These are phyloP conservation scores for Scaptomyza tumidula DNA, from an alignment of 2,888 invertebrate species.

Conservation along the genomic window DNA sequence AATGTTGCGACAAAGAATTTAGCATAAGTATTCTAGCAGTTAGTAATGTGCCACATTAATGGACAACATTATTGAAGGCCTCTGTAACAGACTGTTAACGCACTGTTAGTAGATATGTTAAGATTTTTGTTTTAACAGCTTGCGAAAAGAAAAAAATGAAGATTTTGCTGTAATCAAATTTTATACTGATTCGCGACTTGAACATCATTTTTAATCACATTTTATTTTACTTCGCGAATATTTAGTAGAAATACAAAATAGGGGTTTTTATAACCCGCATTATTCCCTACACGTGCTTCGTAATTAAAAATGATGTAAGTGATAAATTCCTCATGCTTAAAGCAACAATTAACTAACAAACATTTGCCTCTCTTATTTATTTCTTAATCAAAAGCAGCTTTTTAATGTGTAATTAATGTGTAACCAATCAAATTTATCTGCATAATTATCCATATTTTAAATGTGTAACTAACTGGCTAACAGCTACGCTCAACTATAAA, in stretches of 20 bases:
- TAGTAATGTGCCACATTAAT: slow-evolving; percentile 25
- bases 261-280: not conserved
- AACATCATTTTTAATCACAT: not conserved
- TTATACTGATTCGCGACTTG: not conserved
- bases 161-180: not conserved
- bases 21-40: slow-evolving; percentile 40
- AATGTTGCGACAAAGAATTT: slow-evolving; percentile 40
- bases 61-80: slow-evolving; percentile 13
- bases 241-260: not conserved
- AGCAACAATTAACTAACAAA: not conserved
- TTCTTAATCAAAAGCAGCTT: not conserved
- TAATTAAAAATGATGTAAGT: not conserved
- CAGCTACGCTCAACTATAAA: not conserved
- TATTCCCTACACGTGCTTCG: not conserved
- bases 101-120: not conserved
- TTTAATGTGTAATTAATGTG: too few relatives aligned
- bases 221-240: not conserved
- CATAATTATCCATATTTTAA: not conserved
- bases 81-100: not conserved
- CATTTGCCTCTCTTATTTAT: not conserved
- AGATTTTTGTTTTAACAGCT: not conserved
- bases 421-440: slow-evolving; percentile 3
- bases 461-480: not conserved
- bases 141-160: not conserved
- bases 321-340: not conserved